These are phyloP conservation scores for Perdita meconis DNA, from an alignment of 2,888 invertebrate species.

Conservation along the genomic window DNA sequence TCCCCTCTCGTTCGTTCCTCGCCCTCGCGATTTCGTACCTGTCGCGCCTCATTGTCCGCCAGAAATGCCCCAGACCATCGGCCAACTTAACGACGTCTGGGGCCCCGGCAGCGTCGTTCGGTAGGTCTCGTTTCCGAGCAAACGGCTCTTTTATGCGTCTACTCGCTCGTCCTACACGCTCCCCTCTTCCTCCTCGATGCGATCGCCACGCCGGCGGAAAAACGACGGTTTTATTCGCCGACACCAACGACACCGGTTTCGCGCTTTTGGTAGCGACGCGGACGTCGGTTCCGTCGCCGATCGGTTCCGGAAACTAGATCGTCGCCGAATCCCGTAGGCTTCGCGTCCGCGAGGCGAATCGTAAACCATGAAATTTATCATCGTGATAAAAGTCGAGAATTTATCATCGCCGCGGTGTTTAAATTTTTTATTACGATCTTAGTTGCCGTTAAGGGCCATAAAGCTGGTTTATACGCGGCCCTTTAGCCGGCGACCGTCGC, in stretches of 20 bases:
- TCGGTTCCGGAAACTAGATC: conserved; percentile 42
- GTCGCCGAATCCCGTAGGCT: conserved; percentile 4
- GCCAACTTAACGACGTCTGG: conserved; percentile 64
- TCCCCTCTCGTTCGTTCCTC: conserved; percentile 45
- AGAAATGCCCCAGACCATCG: conserved; percentile 51
- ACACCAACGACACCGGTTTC: conserved; percentile 9
- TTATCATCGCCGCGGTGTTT: conserved; percentile 59
- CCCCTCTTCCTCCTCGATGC: not conserved
- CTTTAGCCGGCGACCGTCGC: conserved; percentile 37
- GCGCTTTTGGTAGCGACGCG: conserved; percentile 28
- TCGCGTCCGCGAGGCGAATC: conserved; percentile 20
- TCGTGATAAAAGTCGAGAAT: conserved; percentile 60
- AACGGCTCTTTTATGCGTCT: conserved; percentile 68
- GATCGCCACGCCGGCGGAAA: not conserved
- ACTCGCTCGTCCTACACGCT: conserved; percentile 53
- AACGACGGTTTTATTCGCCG: conserved; percentile 17
- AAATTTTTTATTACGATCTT: conserved; percentile 61
- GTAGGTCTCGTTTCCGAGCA: conserved; percentile 70
- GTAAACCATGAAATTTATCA: conserved; percentile 57
- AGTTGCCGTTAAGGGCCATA: conserved; percentile 59
- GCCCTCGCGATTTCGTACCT: conserved; percentile 57
- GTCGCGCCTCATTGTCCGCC: conserved; percentile 64
- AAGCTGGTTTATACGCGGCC: conserved; percentile 58
- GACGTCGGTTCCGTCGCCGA: not conserved
- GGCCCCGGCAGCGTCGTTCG: conserved; percentile 52